These are phyloP conservation scores for Mycetomoellerius zeteki DNA, from an alignment of 1,140 invertebrate genomes.

Conservation along the genomic window DNA sequence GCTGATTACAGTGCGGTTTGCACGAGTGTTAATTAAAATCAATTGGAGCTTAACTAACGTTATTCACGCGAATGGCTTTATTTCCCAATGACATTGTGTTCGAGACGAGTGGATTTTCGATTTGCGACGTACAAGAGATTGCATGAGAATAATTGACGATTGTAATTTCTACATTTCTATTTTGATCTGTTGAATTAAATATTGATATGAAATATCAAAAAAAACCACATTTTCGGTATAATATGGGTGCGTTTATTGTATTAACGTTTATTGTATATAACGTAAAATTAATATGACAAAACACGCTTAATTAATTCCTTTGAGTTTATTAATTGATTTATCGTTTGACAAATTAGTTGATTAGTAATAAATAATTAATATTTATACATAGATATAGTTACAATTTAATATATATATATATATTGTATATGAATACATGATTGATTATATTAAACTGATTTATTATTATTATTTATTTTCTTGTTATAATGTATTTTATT, in stretches of 20 bases:
- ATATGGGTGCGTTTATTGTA: not conserved
- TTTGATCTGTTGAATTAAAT: not conserved
- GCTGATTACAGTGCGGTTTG: not conserved
- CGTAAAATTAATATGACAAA: not conserved
- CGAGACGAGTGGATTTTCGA: not conserved
- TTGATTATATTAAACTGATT: too few relatives aligned
- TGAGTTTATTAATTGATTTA: conserved; percentile 1
- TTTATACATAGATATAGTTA: too few relatives aligned
- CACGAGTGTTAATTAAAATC: conserved; percentile 4
- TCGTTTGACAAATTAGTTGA: not conserved
- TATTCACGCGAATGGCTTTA: not conserved
- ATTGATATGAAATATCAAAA: not conserved
- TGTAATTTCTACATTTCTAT: not conserved
- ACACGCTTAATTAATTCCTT: not conserved
- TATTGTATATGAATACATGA: too few relatives aligned
- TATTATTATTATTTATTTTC: too few relatives aligned
- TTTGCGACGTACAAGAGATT: not conserved
- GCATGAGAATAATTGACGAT: not conserved
- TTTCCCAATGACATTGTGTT: not conserved
- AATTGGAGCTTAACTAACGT: not conserved
- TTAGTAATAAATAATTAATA: not conserved
- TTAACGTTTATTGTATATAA: not conserved
- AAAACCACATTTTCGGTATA: not conserved
- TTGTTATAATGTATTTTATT: too few relatives aligned
- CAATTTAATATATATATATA: too few relatives aligned